These are phyloP conservation scores for Oreocharis arfaki DNA, from an alignment of 2,113 vertebrate species.

Conservation along the genomic window DNA sequence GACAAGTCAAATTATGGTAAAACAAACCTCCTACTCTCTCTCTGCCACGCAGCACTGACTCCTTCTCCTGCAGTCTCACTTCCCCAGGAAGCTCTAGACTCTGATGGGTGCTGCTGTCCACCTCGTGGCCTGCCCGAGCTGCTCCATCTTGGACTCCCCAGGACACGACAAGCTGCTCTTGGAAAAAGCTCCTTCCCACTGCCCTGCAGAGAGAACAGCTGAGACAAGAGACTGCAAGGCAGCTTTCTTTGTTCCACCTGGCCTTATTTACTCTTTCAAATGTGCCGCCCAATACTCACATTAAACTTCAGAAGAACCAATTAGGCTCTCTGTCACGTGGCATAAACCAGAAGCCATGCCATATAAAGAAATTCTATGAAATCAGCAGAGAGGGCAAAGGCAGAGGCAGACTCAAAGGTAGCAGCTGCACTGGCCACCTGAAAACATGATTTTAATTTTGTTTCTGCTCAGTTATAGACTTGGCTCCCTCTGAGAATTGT, in stretches of 20 bases:
- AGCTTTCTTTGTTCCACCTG: background rate
- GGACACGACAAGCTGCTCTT: background rate
- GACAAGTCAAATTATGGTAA: background rate
- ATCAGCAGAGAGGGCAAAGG: background rate
- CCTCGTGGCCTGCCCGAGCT: rapidly evolving
- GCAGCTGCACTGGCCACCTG: background rate
- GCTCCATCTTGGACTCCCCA: background rate
- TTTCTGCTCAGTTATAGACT: background rate
- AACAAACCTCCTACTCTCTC: background rate
- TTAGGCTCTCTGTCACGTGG: background rate
- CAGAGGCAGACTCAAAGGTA: background rate
- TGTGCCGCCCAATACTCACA: background rate
- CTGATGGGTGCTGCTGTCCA: background rate
- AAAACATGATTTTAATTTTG: slow-evolving; percentile 24
- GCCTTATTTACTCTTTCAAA: background rate
- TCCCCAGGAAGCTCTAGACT: background rate
- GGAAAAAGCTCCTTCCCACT: background rate
- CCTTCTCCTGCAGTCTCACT: background rate
- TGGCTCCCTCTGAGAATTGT: background rate
- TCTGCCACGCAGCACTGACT: rapidly evolving
- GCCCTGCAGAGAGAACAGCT: background rate
- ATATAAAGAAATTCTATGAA: background rate
- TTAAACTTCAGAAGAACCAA: background rate
- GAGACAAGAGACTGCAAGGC: background rate
- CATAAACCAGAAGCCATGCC: background rate